phyloP scores from a whole-genome alignment of 2,888 invertebrate species.

The Polydrusus cervinus region DNA sequence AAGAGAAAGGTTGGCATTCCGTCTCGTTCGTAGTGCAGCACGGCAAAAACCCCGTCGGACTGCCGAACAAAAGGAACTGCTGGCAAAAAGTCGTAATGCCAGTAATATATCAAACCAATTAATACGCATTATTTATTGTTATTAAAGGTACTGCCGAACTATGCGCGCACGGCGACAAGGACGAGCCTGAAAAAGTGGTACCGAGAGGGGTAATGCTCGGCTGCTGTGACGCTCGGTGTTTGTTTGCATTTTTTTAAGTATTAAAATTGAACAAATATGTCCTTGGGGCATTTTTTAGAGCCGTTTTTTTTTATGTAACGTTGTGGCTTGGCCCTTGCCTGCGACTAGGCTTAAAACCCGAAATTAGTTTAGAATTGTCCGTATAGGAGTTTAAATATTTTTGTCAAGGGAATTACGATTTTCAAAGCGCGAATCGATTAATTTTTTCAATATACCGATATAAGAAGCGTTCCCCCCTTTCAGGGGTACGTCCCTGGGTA shows the following conservation, averaged over 20 bases:
- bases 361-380: no score
- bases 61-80: conserved; percentile 27
- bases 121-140: conserved; percentile 71
- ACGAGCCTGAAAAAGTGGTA: conserved; percentile 41
- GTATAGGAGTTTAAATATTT: no score
- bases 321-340: no score
- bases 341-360: no score
- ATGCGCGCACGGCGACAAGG: conserved; percentile 57
- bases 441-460: no score
- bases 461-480: no score
- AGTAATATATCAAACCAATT: conserved; percentile 71
- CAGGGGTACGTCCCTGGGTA: no score
- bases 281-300: not conserved
- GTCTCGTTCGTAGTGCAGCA: conserved; percentile 18
- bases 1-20: conserved; percentile 36
- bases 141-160: conserved; percentile 68
- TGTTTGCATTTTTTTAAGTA: conserved; percentile 37
- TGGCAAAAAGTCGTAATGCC: conserved; percentile 55
- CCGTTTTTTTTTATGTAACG: no score
- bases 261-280: conserved; percentile 9
- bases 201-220: conserved; percentile 46
- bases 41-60: conserved; percentile 44
- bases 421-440: no score
- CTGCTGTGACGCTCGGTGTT: conserved; percentile 40
- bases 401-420: no score